Percentiles rank a stretch among this genome's conserved stretches.
phyloP scores from a whole-genome alignment of 2,113 vertebrate genomes.

The Chaetops frenatus region DNA sequence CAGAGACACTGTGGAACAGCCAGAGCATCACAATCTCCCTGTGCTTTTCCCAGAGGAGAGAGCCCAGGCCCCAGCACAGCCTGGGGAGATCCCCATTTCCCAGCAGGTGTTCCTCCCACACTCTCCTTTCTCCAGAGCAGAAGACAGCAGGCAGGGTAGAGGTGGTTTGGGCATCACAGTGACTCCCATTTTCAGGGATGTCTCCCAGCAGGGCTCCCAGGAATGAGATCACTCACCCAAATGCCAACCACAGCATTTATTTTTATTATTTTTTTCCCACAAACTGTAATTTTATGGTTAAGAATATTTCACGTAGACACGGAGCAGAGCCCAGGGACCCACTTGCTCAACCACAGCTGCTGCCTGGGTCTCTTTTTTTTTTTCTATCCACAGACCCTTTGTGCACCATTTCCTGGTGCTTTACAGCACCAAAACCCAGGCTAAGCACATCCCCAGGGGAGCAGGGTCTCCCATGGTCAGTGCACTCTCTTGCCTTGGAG shows the following conservation, averaged over 20 bases:
- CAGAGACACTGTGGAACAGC: not conserved
- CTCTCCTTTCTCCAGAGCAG: not conserved
- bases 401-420: not conserved
- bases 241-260: not conserved
- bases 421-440: not conserved
- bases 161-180: not conserved
- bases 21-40: not conserved
- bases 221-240: not conserved
- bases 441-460: not conserved
- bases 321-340: not conserved
- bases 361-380: not conserved
- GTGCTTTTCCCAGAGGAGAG: not conserved
- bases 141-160: not conserved
- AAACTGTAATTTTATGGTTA: not conserved
- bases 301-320: rapidly evolving
- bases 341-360: not conserved
- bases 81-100: not conserved
- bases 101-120: not conserved
- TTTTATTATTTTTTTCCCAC: not conserved
- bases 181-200: not conserved
- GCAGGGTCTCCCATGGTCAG: not conserved
- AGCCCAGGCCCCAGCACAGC: not conserved
- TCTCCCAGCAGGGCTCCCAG: not conserved
- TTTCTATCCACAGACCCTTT: not conserved
- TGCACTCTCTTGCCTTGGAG: not conserved